These are phyloP conservation scores for Acrobasis suavella DNA, from an alignment of 2,888 invertebrate species.

Conservation along the genomic window DNA sequence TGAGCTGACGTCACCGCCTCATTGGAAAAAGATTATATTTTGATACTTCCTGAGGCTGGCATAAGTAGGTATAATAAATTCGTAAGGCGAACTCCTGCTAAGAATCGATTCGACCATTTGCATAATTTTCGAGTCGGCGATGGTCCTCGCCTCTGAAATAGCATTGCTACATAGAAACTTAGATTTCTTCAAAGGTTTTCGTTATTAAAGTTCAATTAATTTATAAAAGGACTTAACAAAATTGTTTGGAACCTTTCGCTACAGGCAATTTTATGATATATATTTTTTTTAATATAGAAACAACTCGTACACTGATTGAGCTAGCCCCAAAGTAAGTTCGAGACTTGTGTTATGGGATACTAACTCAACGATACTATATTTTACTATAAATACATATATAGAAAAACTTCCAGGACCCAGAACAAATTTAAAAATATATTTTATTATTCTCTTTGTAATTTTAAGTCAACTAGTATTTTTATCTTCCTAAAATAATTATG, in stretches of 20 bases:
- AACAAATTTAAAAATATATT: too few relatives aligned
- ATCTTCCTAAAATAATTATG: too few relatives aligned
- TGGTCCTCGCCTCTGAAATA: slow-evolving; percentile 5
- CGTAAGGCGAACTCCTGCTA: slow-evolving; percentile 5
- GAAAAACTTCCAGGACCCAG: too few relatives aligned
- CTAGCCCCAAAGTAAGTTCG: too few relatives aligned
- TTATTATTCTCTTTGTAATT: too few relatives aligned
- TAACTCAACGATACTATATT: too few relatives aligned
- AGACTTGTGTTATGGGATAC: too few relatives aligned
- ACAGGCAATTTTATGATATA: too few relatives aligned
- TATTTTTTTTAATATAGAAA: too few relatives aligned
- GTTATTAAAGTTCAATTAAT: slow-evolving; percentile 9
- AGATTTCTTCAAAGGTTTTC: slow-evolving; percentile 5
- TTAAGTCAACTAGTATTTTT: too few relatives aligned
- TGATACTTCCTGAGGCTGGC: neutral
- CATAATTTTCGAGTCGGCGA: slow-evolving; percentile 9
- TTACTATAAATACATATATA: too few relatives aligned
- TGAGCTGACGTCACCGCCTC: neutral
- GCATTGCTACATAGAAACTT: slow-evolving; percentile 4
- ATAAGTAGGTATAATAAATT: slow-evolving; percentile 14
- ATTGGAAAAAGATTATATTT: slow-evolving; percentile 3
- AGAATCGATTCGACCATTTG: slow-evolving; percentile 14
- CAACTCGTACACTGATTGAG: too few relatives aligned
- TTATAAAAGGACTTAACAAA: slow-evolving; percentile 1
- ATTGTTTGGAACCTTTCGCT: slow-evolving; percentile 2